Evolutionary conservation across 2,113 vertebrate genomes (phyloP).

Genomic region (Podarcis cretensis): DNA sequence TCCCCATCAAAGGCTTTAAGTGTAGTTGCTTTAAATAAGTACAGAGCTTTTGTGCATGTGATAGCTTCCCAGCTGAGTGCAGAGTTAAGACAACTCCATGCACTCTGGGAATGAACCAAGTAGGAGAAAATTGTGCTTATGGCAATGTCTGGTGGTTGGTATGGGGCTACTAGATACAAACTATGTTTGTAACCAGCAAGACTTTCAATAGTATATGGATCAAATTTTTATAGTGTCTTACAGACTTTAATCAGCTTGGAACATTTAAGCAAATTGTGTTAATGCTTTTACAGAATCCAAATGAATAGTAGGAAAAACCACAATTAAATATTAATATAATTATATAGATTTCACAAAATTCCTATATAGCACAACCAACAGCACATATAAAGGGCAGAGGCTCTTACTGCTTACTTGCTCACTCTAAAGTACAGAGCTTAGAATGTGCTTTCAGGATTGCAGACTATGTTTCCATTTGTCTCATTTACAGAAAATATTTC

Average conservation of each 20-base stretch:
- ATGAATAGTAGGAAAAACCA: not conserved
- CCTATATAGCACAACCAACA: not conserved
- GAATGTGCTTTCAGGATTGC: not conserved
- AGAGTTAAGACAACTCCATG: not conserved
- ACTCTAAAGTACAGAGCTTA: not conserved
- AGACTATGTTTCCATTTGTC: not conserved
- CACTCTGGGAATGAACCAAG: not conserved
- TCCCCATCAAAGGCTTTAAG: not conserved
- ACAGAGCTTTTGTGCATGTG: not conserved
- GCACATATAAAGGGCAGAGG: not conserved
- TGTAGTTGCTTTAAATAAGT: not conserved
- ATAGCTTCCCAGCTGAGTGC: not conserved
- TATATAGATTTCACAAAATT: not conserved
- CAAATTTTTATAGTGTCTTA: not conserved
- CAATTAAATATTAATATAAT: not conserved
- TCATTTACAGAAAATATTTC: not conserved
- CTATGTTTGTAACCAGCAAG: not conserved
- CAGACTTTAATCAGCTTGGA: not conserved
- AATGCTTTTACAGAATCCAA: not conserved
- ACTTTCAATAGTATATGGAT: not conserved
- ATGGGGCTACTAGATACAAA: not conserved
- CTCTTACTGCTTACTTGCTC: not conserved
- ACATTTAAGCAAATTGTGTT: not conserved
- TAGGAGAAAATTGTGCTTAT: not conserved
- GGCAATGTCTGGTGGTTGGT: not conserved